These are phyloP conservation scores for Erpobdella octoculata DNA, from an alignment of 2,888 invertebrate genomes.

Conservation along the genomic window DNA sequence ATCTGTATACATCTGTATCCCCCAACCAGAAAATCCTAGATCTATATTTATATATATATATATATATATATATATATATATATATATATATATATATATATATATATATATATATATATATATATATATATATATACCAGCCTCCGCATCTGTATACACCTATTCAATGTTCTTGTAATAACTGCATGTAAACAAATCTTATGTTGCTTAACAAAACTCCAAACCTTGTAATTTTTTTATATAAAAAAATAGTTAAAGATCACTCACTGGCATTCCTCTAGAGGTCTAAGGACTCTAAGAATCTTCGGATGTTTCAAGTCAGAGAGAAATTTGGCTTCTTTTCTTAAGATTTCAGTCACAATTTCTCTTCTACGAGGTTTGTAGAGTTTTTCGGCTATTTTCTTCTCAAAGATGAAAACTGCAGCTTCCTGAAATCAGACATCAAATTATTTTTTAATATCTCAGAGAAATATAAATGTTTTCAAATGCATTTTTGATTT, in stretches of 20 bases:
- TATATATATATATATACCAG: slow-evolving; percentile 6
- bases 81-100: slow-evolving; percentile 7
- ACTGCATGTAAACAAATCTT: background rate
- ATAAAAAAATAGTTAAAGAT: too few species aligned
- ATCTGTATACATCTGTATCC: too few species aligned
- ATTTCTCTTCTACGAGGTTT: slow-evolving; percentile 83
- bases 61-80: slow-evolving; percentile 2
- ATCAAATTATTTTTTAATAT: background rate
- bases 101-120: background rate
- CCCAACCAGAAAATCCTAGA: background rate
- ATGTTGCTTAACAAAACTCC: too few species aligned
- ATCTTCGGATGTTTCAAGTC: slow-evolving; percentile 77
- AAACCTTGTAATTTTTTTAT: too few species aligned
- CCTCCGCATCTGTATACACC: background rate
- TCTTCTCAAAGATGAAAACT: slow-evolving; percentile 36
- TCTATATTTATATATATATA: background rate
- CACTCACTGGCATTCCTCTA: slow-evolving; percentile 54
- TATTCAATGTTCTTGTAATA: background rate
- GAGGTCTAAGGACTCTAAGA: slow-evolving; percentile 57
- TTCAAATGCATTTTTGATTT: too few species aligned
- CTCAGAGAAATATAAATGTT: too few species aligned
- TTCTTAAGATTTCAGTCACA: slow-evolving; percentile 76
- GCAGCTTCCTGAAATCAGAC: slow-evolving; percentile 38
- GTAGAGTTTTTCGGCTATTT: slow-evolving; percentile 61
- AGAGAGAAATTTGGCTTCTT: slow-evolving; percentile 71